Evolutionary conservation across 1,140 invertebrate species (phyloP).

Genomic region (Temnothorax longispinosus): DNA sequence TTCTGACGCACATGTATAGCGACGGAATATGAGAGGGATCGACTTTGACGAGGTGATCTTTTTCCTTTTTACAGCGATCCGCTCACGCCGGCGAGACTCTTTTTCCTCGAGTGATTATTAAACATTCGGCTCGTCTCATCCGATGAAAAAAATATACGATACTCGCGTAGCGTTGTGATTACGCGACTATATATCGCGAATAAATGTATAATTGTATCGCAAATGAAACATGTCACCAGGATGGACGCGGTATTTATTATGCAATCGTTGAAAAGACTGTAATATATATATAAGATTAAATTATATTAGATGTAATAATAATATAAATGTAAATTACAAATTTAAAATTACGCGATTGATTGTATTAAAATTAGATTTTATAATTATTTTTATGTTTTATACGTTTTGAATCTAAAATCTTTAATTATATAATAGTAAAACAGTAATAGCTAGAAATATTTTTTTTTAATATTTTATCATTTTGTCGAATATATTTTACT

Average conservation of each 20-base stretch:
- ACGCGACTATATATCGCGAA: too few species aligned
- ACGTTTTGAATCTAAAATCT: not conserved
- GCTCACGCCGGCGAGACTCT: not conserved
- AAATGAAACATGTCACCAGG: not conserved
- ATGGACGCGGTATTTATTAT: not conserved
- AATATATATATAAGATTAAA: not conserved
- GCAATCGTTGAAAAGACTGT: not conserved
- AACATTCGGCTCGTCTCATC: slow-evolving; percentile 3
- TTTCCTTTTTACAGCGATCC: slow-evolving; percentile 23
- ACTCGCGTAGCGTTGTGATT: not conserved
- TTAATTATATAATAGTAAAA: not conserved
- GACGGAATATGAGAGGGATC: slow-evolving; percentile 15
- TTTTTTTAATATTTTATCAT: not conserved
- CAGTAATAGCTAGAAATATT: not conserved
- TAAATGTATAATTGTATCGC: not conserved
- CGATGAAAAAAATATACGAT: not conserved
- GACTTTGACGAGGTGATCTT: not conserved
- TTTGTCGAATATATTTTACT: not conserved
- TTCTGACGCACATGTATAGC: not conserved
- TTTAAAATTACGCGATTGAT: not conserved
- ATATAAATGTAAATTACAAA: not conserved
- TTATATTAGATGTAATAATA: too few species aligned
- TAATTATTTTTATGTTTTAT: not conserved
- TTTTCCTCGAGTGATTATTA: not conserved
- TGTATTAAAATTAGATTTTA: not conserved